A percentile compares a stretch with the other conserved stretches of the same genome.
phyloP scores from a whole-genome alignment of 2,797 vertebrate species.

The Myotis planiceps region DNA sequence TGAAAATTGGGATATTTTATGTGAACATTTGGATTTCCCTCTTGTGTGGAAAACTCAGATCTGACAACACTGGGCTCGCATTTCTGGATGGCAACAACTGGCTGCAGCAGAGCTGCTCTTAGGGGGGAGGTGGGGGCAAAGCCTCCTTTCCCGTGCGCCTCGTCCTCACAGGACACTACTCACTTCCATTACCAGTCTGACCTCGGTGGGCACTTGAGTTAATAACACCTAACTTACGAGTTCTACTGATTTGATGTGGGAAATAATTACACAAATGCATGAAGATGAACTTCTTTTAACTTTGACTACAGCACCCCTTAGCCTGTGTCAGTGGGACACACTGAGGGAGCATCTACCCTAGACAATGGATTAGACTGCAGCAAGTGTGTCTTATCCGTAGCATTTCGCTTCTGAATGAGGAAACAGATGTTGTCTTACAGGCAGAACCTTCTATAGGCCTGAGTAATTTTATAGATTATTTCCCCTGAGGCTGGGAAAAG shows the following conservation, averaged over 20 bases:
- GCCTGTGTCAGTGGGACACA: neutral
- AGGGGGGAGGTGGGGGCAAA: neutral
- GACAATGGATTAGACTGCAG: neutral
- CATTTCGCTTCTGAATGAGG: neutral
- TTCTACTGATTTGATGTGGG: neutral
- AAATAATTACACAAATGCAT: neutral
- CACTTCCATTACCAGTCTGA: neutral
- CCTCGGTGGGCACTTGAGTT: neutral
- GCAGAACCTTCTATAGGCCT: neutral
- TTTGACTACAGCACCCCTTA: neutral
- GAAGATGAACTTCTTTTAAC: neutral
- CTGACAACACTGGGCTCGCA: neutral
- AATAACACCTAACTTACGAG: neutral
- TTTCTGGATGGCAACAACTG: neutral
- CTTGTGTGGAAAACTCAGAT: neutral
- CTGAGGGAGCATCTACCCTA: neutral
- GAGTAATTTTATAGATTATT: constrained; percentile 30
- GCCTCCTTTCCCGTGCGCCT: neutral
- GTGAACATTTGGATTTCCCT: constrained; percentile 4
- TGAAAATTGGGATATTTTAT: constrained; percentile 4
- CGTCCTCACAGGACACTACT: neutral
- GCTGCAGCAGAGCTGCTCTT: neutral
- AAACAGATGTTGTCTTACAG: neutral
- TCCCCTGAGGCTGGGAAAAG: constrained; percentile 11
- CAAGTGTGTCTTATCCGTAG: neutral